Base-by-base conservation (phyloP, 2,113 vertebrate genomes). In the Scalopus aquaticus region DNA sequence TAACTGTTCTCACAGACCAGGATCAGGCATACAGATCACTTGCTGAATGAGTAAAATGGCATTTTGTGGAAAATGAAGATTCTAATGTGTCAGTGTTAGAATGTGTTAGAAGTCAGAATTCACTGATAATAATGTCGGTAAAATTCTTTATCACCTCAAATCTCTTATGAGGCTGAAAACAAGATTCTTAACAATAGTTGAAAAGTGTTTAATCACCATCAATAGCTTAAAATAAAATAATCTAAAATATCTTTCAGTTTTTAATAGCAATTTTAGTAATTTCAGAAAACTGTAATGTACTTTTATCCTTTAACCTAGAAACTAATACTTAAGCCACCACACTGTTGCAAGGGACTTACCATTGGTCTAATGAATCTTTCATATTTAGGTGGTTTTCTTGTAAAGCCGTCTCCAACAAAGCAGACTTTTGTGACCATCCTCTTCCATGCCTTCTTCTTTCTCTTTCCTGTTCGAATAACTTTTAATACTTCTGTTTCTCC, bases 371-470 rank as follows among this genome's bases (percentile, higher is more conserved):
- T 99, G 98, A 99, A 99, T 95, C 99, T 98, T 96, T 99, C 99
- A 0, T 99, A 99, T 97, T 99, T 99, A 44, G 99, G 99, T 76
- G 99, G 99, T 97, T 99, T 99, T 95, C 99, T 98, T 12, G 99
- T 99, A 97, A 99, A 99, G 42, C 99, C 99, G 39, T 99, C 99
- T 58, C 99, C 99, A 28, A 99, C 99, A 95, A 99, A 99, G 94
- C 99, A 99, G 54, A 99, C 99, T 99, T 99, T 99, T 49, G 99
- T 99, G 96, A 99, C 99, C 99, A 99, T 99, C 96, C 99, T 99
- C 98, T 99, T 99, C 99, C 99, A 99, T 24, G 99, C 99, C 96
- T 99, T 99, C 98, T 99, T 99, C 96, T 99, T 99, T 88, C 99
- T 99, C 97, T 99, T 99, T 96, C 99, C 99, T 6, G 99, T 99